Evolutionary conservation across 2,113 vertebrate species (phyloP), one percentile per base, ranked within the genome.

Genomic region (Strigops habroptila): DNA sequence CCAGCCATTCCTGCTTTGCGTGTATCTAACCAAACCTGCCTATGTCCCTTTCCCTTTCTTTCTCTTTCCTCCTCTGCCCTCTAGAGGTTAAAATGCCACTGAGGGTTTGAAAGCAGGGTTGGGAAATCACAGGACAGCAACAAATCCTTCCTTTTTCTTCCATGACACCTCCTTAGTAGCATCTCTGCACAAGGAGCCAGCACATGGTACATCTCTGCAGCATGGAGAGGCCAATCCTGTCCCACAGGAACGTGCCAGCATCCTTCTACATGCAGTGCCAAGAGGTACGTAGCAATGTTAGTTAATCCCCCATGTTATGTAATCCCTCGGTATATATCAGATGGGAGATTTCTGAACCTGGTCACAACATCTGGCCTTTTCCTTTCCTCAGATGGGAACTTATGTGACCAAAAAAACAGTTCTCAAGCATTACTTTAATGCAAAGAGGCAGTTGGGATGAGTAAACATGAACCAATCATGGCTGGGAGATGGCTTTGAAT

Each of bases 1-100:
- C 51, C 78, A 95, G 44, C 12, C 27, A 18, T 5, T 55, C 7
- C 3, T 5, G 23, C 51, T 52, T 19, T 41, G 48, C 49, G 41
- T 1, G 1, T 6, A 60, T 8, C 4, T 49, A 57, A 89, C 0
- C 0, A 79, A 95, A 79, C 14, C 52, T 35, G 14, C 0, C 33
- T 24, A 4, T 1, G 11, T n/a, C 52, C 69, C 22, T 55, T 16
- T 71, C 48, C 16, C 25, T 71, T 74, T 86, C 67, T 86, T 68
- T 90, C 35, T 43, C 69, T 86, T 86, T 77, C 86, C 51, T 79
- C 48, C 65, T 84, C 91, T 82, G 83, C 91, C 91, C 91, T 92
- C 86, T 91, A 82, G 69, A 88, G 88, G 74, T 35, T 75, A 90
- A 79, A 83, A 14, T 3, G 2, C 33, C 37, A 51, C 51, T 23